These are phyloP conservation scores for Tarsius wallacei DNA, from an alignment of 2,797 vertebrate species.

Conservation along the genomic window DNA sequence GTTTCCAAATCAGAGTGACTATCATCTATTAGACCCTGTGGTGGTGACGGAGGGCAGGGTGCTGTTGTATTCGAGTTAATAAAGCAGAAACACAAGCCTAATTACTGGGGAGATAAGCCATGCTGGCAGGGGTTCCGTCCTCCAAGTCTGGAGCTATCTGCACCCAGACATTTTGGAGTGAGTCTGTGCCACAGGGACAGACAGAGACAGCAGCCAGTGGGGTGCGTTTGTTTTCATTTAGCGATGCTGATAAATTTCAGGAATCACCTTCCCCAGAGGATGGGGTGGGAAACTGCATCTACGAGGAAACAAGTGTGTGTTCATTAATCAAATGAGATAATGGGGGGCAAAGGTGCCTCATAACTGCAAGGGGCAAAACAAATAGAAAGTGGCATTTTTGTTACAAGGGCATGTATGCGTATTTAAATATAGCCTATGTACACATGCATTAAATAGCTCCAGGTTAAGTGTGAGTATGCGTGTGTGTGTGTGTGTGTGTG, in stretches of 20 bases:
- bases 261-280: not conserved
- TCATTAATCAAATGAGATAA: constrained; percentile 71
- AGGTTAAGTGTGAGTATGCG: not conserved
- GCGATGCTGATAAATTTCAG: not conserved
- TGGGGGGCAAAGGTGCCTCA: not conserved
- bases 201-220: not conserved
- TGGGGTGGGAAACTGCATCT: not conserved
- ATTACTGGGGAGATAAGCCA: constrained; percentile 90
- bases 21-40: constrained; percentile 90
- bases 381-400: not conserved
- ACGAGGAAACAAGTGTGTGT: not conserved
- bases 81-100: constrained; percentile 92
- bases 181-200: constrained; percentile 52
- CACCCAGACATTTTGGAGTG: constrained; percentile 80
- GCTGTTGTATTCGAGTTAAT: constrained; percentile 91
- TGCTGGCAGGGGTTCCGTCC: constrained; percentile 86
- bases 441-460: not conserved
- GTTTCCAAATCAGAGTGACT: constrained; percentile 90
- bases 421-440: constrained; percentile 19
- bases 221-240: constrained; percentile 50
- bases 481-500: not conserved
- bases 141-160: constrained; percentile 72
- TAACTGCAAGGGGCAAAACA: not conserved
- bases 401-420: not conserved
- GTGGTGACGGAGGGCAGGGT: constrained; percentile 92